Evolutionary conservation across 2,797 vertebrate genomes (phyloP).

Genomic region (Semaprochilodus insignis): DNA sequence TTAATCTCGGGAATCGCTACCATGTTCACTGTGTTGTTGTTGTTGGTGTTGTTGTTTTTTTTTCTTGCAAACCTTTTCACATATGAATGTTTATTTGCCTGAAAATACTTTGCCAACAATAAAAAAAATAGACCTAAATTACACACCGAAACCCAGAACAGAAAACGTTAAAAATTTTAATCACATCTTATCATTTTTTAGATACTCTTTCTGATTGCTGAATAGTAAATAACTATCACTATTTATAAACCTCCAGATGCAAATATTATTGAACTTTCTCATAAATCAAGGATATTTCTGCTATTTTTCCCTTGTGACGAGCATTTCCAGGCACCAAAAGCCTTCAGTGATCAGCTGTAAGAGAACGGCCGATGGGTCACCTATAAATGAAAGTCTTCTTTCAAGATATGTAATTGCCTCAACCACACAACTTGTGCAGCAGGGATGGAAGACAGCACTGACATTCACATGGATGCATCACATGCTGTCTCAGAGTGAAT

Average conservation of each 20-base stretch:
- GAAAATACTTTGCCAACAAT: too few relatives aligned
- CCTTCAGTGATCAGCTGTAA: background rate
- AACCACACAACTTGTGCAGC: background rate
- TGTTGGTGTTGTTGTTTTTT: too few relatives aligned
- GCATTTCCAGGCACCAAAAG: background rate
- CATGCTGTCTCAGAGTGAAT: background rate
- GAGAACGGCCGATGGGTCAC: too few relatives aligned
- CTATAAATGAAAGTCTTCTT: background rate
- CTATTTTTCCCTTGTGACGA: background rate
- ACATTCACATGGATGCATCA: background rate
- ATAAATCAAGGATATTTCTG: background rate
- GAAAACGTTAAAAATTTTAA: too few relatives aligned
- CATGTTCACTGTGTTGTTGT: too few relatives aligned
- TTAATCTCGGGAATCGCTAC: slow-evolving; percentile 7
- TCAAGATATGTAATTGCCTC: background rate
- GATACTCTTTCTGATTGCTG: background rate
- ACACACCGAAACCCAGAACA: too few relatives aligned
- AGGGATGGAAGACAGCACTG: background rate
- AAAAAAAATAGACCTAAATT: too few relatives aligned
- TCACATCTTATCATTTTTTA: too few relatives aligned
- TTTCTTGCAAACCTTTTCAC: background rate
- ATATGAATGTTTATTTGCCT: too few relatives aligned
- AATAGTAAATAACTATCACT: background rate
- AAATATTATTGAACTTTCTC: background rate
- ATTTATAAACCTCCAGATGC: background rate